Evolutionary conservation across 2,113 vertebrate species (phyloP).

Genomic region (Corynorhinus townsendii): DNA sequence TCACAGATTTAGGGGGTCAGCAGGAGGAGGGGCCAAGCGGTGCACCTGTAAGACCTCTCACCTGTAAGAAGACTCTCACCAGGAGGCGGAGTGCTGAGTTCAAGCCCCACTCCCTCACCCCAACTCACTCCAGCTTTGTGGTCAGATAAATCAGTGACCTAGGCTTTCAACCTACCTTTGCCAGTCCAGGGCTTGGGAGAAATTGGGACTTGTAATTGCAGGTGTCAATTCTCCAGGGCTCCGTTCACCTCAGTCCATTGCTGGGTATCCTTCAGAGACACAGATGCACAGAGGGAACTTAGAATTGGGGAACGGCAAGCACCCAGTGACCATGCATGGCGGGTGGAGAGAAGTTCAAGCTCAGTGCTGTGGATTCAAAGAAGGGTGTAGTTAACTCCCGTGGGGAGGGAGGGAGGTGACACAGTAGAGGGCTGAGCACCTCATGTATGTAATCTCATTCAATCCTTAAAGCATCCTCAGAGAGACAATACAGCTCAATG

Average conservation of each 20-base stretch:
- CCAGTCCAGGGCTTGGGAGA: not conserved
- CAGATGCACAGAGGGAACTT: not conserved
- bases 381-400: not conserved
- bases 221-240: not conserved
- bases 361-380: not conserved
- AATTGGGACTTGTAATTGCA: not conserved
- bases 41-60: not conserved
- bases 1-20: not conserved
- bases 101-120: not conserved
- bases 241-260: not conserved
- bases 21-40: not conserved
- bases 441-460: not conserved
- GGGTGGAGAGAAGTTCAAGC: not conserved
- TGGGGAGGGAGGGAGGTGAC: not conserved
- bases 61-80: not conserved
- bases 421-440: not conserved
- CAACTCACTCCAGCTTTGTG: not conserved
- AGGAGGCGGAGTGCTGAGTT: accelerated
- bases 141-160: not conserved
- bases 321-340: accelerated
- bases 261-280: not conserved
- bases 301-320: not conserved
- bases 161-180: not conserved
- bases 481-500: not conserved
- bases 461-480: not conserved